A percentile compares a stretch with the other conserved stretches of the same genome.
Conservation (phyloP, 2,113 vertebrate species). For the Carettochelys insculpta region DNA sequence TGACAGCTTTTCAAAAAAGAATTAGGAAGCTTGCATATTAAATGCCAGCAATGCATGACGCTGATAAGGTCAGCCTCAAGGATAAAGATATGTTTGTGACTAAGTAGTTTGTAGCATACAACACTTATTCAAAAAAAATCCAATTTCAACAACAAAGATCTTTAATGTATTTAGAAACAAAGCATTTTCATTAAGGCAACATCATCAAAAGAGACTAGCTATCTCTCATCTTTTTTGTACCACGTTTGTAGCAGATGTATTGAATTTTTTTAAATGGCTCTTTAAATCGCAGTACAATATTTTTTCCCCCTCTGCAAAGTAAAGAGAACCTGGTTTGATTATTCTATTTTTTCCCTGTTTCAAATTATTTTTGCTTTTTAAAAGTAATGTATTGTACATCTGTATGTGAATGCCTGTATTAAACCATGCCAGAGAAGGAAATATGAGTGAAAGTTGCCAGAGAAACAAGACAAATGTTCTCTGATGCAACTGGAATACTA, state of each 20-base stretch:
- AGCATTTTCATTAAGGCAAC: not conserved
- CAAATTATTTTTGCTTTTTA: not conserved
- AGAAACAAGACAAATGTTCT: not conserved
- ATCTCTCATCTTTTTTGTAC: not conserved
- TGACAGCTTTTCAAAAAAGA: conserved; percentile 55
- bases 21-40: conserved; percentile 65
- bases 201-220: not conserved
- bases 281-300: not conserved
- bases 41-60: conserved; percentile 44
- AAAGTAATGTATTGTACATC: not conserved
- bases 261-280: not conserved
- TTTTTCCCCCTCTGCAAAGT: not conserved
- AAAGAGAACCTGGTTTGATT: not conserved
- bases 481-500: not conserved
- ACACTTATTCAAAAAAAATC: not conserved
- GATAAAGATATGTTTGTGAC: conserved; percentile 41
- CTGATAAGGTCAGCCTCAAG: conserved; percentile 48
- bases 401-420: not conserved
- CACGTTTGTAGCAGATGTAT: not conserved
- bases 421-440: not conserved
- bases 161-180: conserved; percentile 26
- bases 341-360: not conserved
- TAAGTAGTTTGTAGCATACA: not conserved
- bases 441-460: not conserved
- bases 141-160: conserved; percentile 21